A percentile compares a stretch with the other conserved stretches of the same genome.
phyloP scores from a whole-genome alignment of 2,888 invertebrate species.

The Amphiduros pacificus region DNA sequence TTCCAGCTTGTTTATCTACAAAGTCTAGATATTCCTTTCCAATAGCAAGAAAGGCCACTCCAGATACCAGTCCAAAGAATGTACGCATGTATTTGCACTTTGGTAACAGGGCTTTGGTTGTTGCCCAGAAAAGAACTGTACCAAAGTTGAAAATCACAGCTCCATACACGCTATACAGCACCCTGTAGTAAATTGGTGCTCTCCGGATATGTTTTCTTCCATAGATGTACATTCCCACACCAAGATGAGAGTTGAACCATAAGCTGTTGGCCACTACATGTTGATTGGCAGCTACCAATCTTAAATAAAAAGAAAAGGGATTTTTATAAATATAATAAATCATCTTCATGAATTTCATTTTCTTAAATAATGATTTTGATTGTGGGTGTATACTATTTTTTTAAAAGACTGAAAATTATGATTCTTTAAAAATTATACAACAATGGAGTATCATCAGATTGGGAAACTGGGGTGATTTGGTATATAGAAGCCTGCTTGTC shows the following conservation, averaged over 20 bases:
- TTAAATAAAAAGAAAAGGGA: slow-evolving; percentile 47
- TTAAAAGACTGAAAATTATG: no score
- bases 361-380: no score
- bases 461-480: no score
- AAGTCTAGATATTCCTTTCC: slow-evolving; percentile 70
- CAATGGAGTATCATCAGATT: no score
- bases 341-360: no score
- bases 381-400: no score
- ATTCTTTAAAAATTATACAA: no score
- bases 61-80: slow-evolving; percentile 72
- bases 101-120: slow-evolving; percentile 77
- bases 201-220: slow-evolving; percentile 74
- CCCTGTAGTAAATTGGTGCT: slow-evolving; percentile 71
- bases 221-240: slow-evolving; percentile 82
- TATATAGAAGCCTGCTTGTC: no score
- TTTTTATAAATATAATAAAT: background rate
- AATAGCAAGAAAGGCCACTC: slow-evolving; percentile 69
- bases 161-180: slow-evolving; percentile 62
- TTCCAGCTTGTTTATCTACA: slow-evolving; percentile 62
- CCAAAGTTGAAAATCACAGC: slow-evolving; percentile 81
- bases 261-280: slow-evolving; percentile 68
- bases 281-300: slow-evolving; percentile 54
- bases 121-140: slow-evolving; percentile 85
- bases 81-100: slow-evolving; percentile 71
- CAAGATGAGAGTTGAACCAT: slow-evolving; percentile 78